Percentiles rank a stretch among this genome's conserved stretches.
These are phyloP conservation scores for Napeogenes inachia DNA, from an alignment of 2,888 invertebrate species.

Conservation along the genomic window DNA sequence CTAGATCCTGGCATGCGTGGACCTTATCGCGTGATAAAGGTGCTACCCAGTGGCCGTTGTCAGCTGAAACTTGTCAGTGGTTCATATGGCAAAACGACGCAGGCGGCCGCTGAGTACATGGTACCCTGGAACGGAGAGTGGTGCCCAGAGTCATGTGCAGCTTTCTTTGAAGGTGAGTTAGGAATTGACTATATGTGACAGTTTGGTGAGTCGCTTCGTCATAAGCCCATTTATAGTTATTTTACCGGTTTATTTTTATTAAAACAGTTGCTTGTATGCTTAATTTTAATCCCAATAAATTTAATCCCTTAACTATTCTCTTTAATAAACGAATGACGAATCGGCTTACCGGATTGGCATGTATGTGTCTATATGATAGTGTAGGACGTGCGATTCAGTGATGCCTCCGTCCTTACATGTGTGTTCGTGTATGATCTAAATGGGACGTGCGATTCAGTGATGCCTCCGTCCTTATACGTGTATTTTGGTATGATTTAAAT, in stretches of 20 bases:
- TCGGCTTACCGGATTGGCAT: too few relatives aligned
- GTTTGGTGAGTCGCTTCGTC: not conserved
- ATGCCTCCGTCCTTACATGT: too few relatives aligned
- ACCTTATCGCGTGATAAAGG: constrained; percentile 20
- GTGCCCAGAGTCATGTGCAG: constrained; percentile 22
- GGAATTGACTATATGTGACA: not conserved
- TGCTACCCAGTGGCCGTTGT: constrained; percentile 19
- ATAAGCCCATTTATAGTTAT: too few relatives aligned
- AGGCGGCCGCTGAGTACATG: constrained; percentile 30
- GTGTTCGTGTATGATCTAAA: too few relatives aligned
- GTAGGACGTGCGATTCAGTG: too few relatives aligned
- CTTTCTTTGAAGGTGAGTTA: constrained; percentile 23
- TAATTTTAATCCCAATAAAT: too few relatives aligned
- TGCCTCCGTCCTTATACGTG: constrained; percentile 1
- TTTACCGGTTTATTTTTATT: not conserved
- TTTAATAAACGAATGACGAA: too few relatives aligned
- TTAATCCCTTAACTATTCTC: too few relatives aligned
- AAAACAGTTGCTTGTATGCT: too few relatives aligned
- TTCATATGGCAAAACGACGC: constrained; percentile 25
- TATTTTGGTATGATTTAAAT: not conserved
- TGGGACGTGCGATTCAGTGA: not conserved
- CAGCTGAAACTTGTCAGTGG: constrained; percentile 24
- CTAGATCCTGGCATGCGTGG: constrained; percentile 29
- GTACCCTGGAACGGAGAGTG: constrained; percentile 29
- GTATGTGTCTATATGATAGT: too few relatives aligned